Base-by-base conservation (phyloP, 2,797 vertebrate genomes). In the Heterohyrax brucei region DNA sequence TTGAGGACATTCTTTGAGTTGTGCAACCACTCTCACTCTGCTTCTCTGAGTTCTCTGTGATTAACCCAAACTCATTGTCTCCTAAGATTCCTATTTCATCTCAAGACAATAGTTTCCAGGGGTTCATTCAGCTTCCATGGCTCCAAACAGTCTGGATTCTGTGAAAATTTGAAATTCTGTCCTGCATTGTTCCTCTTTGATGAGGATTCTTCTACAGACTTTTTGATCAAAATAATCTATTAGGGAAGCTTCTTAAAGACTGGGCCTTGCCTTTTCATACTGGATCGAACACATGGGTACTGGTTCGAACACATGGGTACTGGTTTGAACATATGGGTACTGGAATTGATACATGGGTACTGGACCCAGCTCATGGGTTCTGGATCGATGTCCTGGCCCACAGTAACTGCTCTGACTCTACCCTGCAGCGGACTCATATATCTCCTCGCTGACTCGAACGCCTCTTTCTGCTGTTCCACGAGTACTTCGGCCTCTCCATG, bases 361-460 rank as follows among this genome's bases (percentile, higher is more conserved):
- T 39, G 39, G 39, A 39, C 39, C 39, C 39, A 39, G 39, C 39
- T 39, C 39, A 39, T 39, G 39, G 39, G 39, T 39, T 39, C 39
- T 39, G 39, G 39, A 39, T 39, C 3, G 39, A 39, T 39, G 39
- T 77, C 46, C 44, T 68, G 28, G 72, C 61, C 81, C 68, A 6
- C 0, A 48, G 46, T 9, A 48, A 44, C 68, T 7, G 1, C 48
- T 28, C 33, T 64, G 5, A 48, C 48, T 6, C 6, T 39, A 8
- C 22, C 62, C 18, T 1, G 1, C 5, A 62, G 68, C 1, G 1
- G 44, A 26, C 7, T 10, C 4, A 0, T 3, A 1, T 75, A 33
- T 7, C 56, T 78, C 62, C 72, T 64, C 1, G 1, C 21, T 56
- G 7, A 39, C 56, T 56, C 0, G 0, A 16, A 3, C 24, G 10